These are phyloP conservation scores for Parotia lawesii DNA, from an alignment of 2,113 vertebrate genomes.

Conservation along the genomic window DNA sequence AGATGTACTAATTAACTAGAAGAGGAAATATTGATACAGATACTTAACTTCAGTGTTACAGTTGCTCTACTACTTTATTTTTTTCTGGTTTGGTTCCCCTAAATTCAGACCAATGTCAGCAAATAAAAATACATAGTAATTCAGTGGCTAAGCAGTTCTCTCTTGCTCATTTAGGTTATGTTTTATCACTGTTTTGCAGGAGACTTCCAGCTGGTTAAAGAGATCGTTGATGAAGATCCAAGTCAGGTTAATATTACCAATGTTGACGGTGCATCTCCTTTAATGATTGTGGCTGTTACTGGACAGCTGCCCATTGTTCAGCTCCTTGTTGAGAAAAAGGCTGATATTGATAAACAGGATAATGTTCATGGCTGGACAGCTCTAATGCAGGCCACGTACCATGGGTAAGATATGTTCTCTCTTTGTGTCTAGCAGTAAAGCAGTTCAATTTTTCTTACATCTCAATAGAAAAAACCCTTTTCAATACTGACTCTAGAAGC, in stretches of 20 bases:
- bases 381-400: conserved; percentile 97
- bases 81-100: background rate
- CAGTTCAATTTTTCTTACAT: background rate
- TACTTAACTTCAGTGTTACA: background rate
- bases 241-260: conserved; percentile 89
- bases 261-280: conserved; percentile 88
- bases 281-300: conserved; percentile 94
- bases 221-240: conserved; percentile 90
- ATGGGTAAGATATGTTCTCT: conserved; percentile 76
- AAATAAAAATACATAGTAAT: background rate
- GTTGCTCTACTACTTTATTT: background rate
- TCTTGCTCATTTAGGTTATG: background rate
- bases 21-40: background rate
- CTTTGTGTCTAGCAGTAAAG: background rate
- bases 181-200: conserved; percentile 68
- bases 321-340: conserved; percentile 88
- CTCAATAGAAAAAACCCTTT: background rate
- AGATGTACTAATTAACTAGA: background rate
- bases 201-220: conserved; percentile 89
- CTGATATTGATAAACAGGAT: conserved; percentile 90
- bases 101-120: background rate
- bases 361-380: conserved; percentile 93
- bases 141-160: background rate
- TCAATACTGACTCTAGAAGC: background rate
- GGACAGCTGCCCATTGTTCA: conserved; percentile 91